These are phyloP conservation scores for Aphodius sticticus DNA, from an alignment of 2,888 invertebrate species.

Conservation along the genomic window DNA sequence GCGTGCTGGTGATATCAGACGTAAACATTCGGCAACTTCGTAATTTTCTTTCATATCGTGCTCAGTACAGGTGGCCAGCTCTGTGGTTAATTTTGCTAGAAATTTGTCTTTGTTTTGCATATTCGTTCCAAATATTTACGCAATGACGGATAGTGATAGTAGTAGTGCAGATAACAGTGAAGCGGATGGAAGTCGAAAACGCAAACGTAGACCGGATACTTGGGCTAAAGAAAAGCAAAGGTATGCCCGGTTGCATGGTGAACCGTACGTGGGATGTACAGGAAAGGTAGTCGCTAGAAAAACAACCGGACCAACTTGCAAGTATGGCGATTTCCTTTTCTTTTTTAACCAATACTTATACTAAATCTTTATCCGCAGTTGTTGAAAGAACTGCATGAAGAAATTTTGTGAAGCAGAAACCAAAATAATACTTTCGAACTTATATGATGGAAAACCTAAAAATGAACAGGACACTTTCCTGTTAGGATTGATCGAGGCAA, in stretches of 20 bases:
- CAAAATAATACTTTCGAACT: not conserved
- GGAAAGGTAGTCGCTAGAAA: conserved; percentile 19
- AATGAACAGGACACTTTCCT: conserved; percentile 9
- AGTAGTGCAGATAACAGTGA: not conserved
- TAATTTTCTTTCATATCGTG: no score
- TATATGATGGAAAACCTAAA: no score
- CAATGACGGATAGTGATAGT: not conserved
- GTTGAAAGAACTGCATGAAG: conserved; percentile 4
- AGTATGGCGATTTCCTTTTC: not conserved
- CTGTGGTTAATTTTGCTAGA: not conserved
- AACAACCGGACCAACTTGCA: conserved; percentile 5
- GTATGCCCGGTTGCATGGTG: not conserved
- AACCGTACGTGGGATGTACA: not conserved
- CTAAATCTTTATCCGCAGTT: conserved; percentile 13
- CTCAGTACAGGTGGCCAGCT: not conserved
- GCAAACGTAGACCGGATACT: not conserved
- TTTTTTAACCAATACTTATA: conserved; percentile 5
- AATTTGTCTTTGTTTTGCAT: not conserved
- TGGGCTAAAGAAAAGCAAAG: not conserved
- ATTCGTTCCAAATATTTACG: not conserved
- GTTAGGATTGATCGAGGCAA: not conserved
- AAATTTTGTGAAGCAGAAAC: not conserved
- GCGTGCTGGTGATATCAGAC: not conserved
- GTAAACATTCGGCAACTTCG: not conserved
- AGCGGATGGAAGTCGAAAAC: not conserved